Conservation (phyloP, 1,140 invertebrate species). For the Drosophila nigromelanica region DNA sequence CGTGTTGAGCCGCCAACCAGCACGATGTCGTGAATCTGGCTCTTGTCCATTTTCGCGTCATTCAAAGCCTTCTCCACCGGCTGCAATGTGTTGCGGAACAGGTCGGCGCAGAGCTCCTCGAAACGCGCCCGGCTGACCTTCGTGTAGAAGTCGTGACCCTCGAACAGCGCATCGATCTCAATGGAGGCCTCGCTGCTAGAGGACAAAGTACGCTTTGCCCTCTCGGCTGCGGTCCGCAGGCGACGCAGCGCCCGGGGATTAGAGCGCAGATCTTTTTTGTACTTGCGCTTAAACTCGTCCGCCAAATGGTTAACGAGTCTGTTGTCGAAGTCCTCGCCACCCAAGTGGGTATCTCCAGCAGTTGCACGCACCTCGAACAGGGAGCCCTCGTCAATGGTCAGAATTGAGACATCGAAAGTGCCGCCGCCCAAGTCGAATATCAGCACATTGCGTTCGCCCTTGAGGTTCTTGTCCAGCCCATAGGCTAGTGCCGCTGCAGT, state of each 20-base stretch:
- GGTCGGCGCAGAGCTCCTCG: conserved; percentile 93
- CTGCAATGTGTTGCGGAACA: conserved; percentile 88
- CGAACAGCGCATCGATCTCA: conserved; percentile 90
- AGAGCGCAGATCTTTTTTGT: conserved; percentile 90
- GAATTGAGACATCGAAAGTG: conserved; percentile 93
- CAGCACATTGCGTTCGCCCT: conserved; percentile 90
- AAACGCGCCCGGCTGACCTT: conserved; percentile 93
- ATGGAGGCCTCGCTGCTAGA: conserved; percentile 88
- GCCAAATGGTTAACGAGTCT: conserved; percentile 91
- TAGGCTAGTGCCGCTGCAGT: conserved; percentile 90
- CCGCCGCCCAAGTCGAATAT: conserved; percentile 82
- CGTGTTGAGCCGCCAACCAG: conserved; percentile 87
- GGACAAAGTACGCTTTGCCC: conserved; percentile 87
- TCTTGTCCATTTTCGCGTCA: conserved; percentile 90
- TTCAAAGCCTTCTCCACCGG: conserved; percentile 90
- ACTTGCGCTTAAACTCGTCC: conserved; percentile 92
- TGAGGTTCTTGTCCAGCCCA: conserved; percentile 90
- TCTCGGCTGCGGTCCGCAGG: conserved; percentile 90
- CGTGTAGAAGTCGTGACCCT: conserved; percentile 93
- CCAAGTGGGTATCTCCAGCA: conserved; percentile 89
- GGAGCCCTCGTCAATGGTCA: conserved; percentile 93
- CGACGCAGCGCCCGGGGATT: conserved; percentile 91
- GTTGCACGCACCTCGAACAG: conserved; percentile 91
- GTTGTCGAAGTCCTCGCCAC: conserved; percentile 91
- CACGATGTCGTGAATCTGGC: conserved; percentile 87